Base-by-base conservation (phyloP, 2,113 vertebrate genomes). In the Rhegmatorhina hoffmannsi region DNA sequence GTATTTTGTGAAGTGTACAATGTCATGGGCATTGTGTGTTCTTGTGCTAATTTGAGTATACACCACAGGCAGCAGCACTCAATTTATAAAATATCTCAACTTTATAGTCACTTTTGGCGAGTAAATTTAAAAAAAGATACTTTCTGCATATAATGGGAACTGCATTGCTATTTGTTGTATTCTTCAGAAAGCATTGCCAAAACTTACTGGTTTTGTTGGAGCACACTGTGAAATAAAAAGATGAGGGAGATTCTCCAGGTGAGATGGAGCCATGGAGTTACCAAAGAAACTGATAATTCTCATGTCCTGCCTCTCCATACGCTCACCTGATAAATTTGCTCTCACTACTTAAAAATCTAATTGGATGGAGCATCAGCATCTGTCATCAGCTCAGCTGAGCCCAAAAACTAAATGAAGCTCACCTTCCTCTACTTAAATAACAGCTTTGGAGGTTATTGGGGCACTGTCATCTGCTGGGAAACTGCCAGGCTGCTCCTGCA, bases 361-460 rank as follows among this genome's bases (percentile, higher is more conserved):
- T 89, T 87, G 92, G 69, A 76, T 84, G 88, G 91, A 91, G 91
- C 33, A 11, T 92, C 17, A 4, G 83, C 69, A 84, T 94, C 91
- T 96, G 92, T 94, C 93, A 79, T 87, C 81, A 4, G 2, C 95
- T 94, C 93, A 88, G 88, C 92, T 69, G 88, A 84, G 96, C 97
- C 95, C 96, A 87, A 79, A 95, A 96, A 92, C 87, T 74, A 91
- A 90, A 84, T 88, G 81, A 60, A 93, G 79, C 91, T 97, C 96
- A 70, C 96, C 97, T 95, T 83, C 95, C 84, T 94, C 92, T 94
- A 85, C 91, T 94, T 89, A 73, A 97, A 88, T 94, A 96, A 95
- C 91, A 77, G 92, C 91, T 95, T 89, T 77, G 56, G 89, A 95
- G 79, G 89, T 84, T 96, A 94, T 90, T 13, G 8, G 93, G 62